Evolutionary conservation across 1,140 invertebrate genomes (phyloP).

Genomic region (Ostrea denselamellosa): DNA sequence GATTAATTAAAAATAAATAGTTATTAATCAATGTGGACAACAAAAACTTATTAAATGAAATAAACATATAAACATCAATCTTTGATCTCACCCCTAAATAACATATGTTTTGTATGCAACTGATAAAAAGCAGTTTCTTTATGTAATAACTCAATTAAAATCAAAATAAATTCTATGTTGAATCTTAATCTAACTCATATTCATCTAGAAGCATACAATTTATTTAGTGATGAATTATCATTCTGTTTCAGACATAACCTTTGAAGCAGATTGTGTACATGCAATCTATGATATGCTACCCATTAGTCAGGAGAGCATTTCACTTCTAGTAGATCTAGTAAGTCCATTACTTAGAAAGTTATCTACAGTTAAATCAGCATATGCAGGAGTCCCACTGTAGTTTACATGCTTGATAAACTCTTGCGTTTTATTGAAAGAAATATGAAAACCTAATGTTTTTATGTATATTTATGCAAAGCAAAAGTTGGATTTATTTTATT

Average conservation of each 20-base stretch:
- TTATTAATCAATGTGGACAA: no score
- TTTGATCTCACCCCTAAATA: no score
- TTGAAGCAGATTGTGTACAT: constrained; percentile 58
- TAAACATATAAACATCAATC: no score
- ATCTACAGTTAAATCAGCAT: background rate
- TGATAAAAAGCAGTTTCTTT: no score
- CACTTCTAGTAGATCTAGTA: constrained; percentile 73
- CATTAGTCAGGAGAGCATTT: constrained; percentile 70
- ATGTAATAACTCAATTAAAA: no score
- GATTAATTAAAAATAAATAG: no score
- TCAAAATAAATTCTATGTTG: no score
- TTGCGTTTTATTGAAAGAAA: background rate
- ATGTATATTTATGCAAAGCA: background rate
- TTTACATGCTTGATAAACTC: background rate
- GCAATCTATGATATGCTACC: constrained; percentile 69
- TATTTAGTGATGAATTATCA: no score
- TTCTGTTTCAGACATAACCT: constrained; percentile 63
- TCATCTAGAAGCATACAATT: no score
- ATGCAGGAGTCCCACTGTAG: background rate
- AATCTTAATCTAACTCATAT: no score
- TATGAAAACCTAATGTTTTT: background rate
- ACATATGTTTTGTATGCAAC: no score
- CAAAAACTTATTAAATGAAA: no score
- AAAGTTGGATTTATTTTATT: background rate
- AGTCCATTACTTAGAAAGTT: constrained; percentile 34